Conservation (phyloP, 2,113 vertebrate species). For the Pteropus alecto region DNA sequence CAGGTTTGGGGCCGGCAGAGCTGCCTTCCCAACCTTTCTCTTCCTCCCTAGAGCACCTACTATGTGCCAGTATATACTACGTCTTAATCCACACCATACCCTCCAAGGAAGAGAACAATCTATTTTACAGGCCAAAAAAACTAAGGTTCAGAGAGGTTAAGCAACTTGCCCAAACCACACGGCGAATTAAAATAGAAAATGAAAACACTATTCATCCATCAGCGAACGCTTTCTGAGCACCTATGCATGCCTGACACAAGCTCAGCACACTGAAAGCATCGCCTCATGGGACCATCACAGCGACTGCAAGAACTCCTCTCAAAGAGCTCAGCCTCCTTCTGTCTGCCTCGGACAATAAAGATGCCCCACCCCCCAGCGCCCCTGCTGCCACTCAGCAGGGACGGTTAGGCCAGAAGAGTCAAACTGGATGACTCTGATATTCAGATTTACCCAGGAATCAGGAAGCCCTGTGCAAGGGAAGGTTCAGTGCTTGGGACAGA, state of each 20-base stretch:
- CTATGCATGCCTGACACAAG: rapidly evolving
- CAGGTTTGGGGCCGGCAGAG: background rate
- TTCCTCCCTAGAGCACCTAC: background rate
- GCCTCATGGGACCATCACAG: background rate
- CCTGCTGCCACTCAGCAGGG: background rate
- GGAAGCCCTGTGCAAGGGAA: no score
- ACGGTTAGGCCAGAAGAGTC: background rate
- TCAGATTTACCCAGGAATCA: background rate
- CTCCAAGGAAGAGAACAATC: background rate
- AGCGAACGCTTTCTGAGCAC: background rate
- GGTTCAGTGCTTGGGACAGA: background rate
- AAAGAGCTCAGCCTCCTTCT: background rate
- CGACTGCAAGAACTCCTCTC: background rate
- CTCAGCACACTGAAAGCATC: background rate
- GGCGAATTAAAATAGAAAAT: background rate
- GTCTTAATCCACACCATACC: background rate
- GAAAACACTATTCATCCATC: background rate
- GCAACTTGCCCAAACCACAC: background rate
- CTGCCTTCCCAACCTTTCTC: background rate
- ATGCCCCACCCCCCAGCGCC: background rate
- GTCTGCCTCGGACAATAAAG: background rate
- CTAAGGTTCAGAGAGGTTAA: background rate
- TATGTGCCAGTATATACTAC: no score
- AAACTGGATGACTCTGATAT: background rate
- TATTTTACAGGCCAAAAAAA: background rate